These are phyloP conservation scores for Agrotis segetum DNA, from an alignment of 2,888 invertebrate species.

Conservation along the genomic window DNA sequence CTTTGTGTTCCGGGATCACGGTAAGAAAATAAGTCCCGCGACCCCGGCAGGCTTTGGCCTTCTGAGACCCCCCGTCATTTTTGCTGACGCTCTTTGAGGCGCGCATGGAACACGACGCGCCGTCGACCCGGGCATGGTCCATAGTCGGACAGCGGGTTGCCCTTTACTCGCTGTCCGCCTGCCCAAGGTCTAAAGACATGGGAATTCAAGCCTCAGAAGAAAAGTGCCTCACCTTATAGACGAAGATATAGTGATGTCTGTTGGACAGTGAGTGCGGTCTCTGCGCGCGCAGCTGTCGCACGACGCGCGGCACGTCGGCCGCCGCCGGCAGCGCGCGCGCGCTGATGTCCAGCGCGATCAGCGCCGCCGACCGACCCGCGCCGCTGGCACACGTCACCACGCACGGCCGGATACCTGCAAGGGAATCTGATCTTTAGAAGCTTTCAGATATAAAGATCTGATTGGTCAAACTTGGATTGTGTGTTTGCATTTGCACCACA, in stretches of 20 bases:
- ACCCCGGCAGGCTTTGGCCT: too few species aligned
- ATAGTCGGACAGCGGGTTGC: too few species aligned
- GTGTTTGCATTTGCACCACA: background rate
- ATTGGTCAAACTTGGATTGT: background rate
- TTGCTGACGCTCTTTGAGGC: too few species aligned
- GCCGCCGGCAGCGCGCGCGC: constrained; percentile 96
- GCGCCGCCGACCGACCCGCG: constrained; percentile 96
- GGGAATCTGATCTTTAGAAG: background rate
- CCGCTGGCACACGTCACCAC: constrained; percentile 97
- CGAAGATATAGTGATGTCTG: constrained; percentile 97
- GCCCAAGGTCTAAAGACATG: too few species aligned
- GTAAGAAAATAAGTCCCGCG: too few species aligned
- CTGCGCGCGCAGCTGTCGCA: constrained; percentile 96
- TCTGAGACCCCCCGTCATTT: too few species aligned
- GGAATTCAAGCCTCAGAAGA: too few species aligned
- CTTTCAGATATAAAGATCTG: background rate
- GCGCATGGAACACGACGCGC: too few species aligned
- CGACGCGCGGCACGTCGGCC: constrained; percentile 96
- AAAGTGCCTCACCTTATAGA: constrained; percentile 94
- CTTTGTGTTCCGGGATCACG: too few species aligned
- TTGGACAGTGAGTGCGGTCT: constrained; percentile 97
- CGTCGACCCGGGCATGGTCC: too few species aligned
- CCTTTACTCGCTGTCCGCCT: too few species aligned
- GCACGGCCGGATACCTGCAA: constrained; percentile 92
- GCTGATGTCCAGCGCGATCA: constrained; percentile 96